Evolutionary conservation across 2,797 vertebrate species (phyloP).

Genomic region (Enteromius fasciolatus): DNA sequence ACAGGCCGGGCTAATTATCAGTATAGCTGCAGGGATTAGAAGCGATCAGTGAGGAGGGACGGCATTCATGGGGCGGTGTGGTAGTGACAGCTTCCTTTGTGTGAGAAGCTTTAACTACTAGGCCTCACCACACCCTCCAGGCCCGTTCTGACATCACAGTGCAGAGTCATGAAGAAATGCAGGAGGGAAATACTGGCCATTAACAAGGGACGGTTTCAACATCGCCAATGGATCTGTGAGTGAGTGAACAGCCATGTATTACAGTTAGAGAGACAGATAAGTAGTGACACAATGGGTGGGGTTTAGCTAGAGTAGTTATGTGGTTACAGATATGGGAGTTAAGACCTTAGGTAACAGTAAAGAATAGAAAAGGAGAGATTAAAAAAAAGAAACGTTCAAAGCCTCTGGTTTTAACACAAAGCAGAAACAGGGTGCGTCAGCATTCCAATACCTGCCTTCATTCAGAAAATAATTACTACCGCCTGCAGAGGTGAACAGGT

Average conservation of each 20-base stretch:
- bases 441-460: conserved; percentile 48
- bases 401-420: conserved; percentile 26
- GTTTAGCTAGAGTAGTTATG: conserved; percentile 21
- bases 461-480: conserved; percentile 53
- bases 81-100: conserved; percentile 61
- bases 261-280: conserved; percentile 17
- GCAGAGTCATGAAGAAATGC: conserved; percentile 13
- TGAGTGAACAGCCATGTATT: neutral
- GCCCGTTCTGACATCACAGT: conserved; percentile 30
- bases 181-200: conserved; percentile 12
- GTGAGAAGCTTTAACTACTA: conserved; percentile 50
- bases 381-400: conserved; percentile 26
- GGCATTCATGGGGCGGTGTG: conserved; percentile 46
- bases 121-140: conserved; percentile 48
- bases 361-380: conserved; percentile 17
- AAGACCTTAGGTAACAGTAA: conserved; percentile 17
- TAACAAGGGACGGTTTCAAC: neutral
- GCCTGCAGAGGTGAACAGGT: conserved; percentile 19
- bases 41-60: conserved; percentile 62
- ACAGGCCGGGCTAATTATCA: conserved; percentile 70
- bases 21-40: conserved; percentile 69
- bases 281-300: conserved; percentile 18
- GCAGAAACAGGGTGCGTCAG: conserved; percentile 47
- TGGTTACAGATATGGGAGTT: conserved; percentile 38
- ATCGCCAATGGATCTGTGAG: neutral